These are phyloP conservation scores for Drosophila picticornis DNA, from an alignment of 2,888 invertebrate genomes.

Conservation along the genomic window DNA sequence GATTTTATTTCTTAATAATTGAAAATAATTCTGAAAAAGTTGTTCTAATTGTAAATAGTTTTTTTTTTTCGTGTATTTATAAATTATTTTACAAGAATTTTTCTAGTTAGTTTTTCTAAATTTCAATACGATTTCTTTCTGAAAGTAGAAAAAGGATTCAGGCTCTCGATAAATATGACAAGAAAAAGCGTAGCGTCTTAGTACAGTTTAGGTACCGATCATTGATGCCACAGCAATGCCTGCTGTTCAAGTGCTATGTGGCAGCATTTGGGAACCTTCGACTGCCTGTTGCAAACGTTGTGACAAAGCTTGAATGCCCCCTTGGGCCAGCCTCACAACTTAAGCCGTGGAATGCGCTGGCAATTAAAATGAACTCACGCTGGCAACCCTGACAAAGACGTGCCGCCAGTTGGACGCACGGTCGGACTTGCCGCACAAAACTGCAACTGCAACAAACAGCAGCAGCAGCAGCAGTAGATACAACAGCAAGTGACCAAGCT, in stretches of 20 bases:
- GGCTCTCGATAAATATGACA: not conserved
- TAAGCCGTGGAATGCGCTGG: constrained; percentile 63
- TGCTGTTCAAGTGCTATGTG: not conserved
- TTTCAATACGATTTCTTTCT: not conserved
- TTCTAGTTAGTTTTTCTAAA: not conserved
- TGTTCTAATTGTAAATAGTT: not conserved
- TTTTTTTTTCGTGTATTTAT: not conserved
- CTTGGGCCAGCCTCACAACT: constrained; percentile 33
- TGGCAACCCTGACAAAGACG: constrained; percentile 75
- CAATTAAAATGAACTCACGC: constrained; percentile 80
- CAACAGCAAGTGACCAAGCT: constrained; percentile 14
- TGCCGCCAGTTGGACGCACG: constrained; percentile 53
- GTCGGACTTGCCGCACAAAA: constrained; percentile 31
- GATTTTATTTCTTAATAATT: not conserved
- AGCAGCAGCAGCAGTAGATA: constrained; percentile 8
- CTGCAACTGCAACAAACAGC: constrained; percentile 51
- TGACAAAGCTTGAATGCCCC: constrained; percentile 42
- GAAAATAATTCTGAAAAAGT: not conserved
- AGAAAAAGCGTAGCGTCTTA: not conserved
- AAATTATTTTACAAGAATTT: not conserved
- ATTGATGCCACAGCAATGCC: constrained; percentile 2
- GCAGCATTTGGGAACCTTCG: constrained; percentile 24
- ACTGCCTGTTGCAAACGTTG: constrained; percentile 37
- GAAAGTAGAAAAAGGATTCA: not conserved
- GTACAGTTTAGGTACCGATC: not conserved